Evolutionary conservation across 1,140 invertebrate genomes (phyloP).

Genomic region (Callitettix versicolor): DNA sequence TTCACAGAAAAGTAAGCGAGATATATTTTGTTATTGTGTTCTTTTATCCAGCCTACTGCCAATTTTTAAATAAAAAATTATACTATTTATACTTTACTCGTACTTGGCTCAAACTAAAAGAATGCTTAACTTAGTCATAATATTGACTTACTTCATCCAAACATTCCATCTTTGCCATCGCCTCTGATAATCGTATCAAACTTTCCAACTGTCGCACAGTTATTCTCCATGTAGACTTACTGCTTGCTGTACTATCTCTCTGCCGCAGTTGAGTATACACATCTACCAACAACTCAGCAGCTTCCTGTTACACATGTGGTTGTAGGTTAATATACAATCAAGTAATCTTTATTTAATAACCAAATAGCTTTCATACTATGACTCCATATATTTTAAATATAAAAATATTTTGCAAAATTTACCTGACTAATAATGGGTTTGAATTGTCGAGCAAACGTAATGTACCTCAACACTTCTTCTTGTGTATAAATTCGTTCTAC

Average conservation of each 20-base stretch:
- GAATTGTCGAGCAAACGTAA: conserved; percentile 92
- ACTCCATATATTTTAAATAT: too few relatives aligned
- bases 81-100: too few relatives aligned
- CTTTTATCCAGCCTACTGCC: too few relatives aligned
- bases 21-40: too few relatives aligned
- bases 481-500: conserved; percentile 72
- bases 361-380: too few relatives aligned
- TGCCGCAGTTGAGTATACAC: conserved; percentile 82
- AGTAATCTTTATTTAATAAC: neutral
- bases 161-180: conserved; percentile 92
- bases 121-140: too few relatives aligned
- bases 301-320: conserved; percentile 44
- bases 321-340: conserved; percentile 8
- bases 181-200: conserved; percentile 92
- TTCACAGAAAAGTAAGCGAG: too few relatives aligned
- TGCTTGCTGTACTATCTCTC: conserved; percentile 57
- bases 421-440: conserved; percentile 78
- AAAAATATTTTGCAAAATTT: conserved; percentile 19
- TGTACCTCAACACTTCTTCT: conserved; percentile 85
- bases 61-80: too few relatives aligned
- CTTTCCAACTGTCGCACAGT: conserved; percentile 99
- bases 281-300: conserved; percentile 73
- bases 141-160: conserved; percentile 68
- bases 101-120: too few relatives aligned
- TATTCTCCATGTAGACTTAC: conserved; percentile 80